A percentile compares a stretch with the other conserved stretches of the same genome.
Evolutionary conservation across 2,113 vertebrate genomes (phyloP).

Genomic region (Brachypteracias leptosomus): DNA sequence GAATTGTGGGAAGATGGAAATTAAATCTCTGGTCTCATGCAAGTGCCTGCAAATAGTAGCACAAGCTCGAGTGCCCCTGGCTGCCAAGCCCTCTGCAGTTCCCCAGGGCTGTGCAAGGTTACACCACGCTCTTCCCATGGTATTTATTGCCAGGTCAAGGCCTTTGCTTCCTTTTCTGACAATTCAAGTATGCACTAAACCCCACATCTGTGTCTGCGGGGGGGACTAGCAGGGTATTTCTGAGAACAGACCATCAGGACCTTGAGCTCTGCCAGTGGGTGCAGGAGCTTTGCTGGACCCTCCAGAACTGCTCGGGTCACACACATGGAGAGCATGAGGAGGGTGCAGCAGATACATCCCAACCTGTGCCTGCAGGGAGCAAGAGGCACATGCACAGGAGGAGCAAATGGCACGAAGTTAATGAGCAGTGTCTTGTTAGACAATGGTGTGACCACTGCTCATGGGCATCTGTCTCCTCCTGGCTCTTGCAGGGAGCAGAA

Average conservation of each 20-base stretch:
- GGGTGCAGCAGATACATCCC: not conserved
- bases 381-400: not conserved
- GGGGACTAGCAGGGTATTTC: not conserved
- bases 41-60: not conserved
- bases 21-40: not conserved
- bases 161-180: not conserved
- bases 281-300: not conserved
- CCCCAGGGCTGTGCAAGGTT: not conserved
- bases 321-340: accelerated
- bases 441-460: not conserved
- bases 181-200: accelerated
- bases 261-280: accelerated
- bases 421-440: not conserved
- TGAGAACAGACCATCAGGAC: not conserved
- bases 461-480: accelerated
- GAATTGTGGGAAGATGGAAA: not conserved
- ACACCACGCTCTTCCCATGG: not conserved
- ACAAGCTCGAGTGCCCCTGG: not conserved
- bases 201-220: not conserved
- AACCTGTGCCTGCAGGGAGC: not conserved
- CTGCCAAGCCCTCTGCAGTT: not conserved
- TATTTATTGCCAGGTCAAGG: not conserved
- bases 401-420: not conserved
- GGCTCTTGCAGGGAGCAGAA: not conserved
- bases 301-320: not conserved